phyloP scores from a whole-genome alignment of 2,888 invertebrate species.

The Hemithea aestivaria region DNA sequence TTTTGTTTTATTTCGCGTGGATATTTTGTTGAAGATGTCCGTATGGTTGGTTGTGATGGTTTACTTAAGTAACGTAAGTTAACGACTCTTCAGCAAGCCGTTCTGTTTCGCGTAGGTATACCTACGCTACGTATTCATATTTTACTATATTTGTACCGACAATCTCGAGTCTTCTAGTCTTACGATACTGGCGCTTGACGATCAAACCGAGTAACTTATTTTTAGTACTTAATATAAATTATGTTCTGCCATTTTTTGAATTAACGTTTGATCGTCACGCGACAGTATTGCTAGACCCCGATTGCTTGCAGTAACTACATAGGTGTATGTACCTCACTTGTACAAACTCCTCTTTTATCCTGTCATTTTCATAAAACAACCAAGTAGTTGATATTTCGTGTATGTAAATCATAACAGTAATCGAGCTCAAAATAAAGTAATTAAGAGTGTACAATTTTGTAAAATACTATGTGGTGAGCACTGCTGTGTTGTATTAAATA shows the following conservation, averaged over 20 bases:
- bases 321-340: slow-evolving; percentile 31
- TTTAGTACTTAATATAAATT: slow-evolving; percentile 39
- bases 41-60: slow-evolving; percentile 79
- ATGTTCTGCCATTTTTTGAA: slow-evolving; percentile 24
- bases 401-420: slow-evolving; percentile 25
- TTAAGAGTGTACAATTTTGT: slow-evolving; percentile 38
- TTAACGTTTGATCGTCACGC: slow-evolving; percentile 20
- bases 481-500: slow-evolving; percentile 41
- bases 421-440: slow-evolving; percentile 25
- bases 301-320: slow-evolving; percentile 63
- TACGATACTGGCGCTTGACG: slow-evolving; percentile 39
- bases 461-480: slow-evolving; percentile 42
- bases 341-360: slow-evolving; percentile 55
- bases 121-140: slow-evolving; percentile 47
- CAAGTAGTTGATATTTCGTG: slow-evolving; percentile 29
- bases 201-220: slow-evolving; percentile 45
- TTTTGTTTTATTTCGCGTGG: slow-evolving; percentile 59
- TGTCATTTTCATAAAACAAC: slow-evolving; percentile 58
- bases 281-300: slow-evolving; percentile 35
- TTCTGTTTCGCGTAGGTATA: slow-evolving; percentile 54
- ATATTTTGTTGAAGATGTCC: slow-evolving; percentile 71
- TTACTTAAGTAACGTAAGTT: slow-evolving; percentile 73
- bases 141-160: slow-evolving; percentile 61
- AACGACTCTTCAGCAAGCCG: slow-evolving; percentile 64
- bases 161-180: slow-evolving; percentile 37